phyloP scores from a whole-genome alignment of 2,888 invertebrate genomes.

The Drosophila anomalata region DNA sequence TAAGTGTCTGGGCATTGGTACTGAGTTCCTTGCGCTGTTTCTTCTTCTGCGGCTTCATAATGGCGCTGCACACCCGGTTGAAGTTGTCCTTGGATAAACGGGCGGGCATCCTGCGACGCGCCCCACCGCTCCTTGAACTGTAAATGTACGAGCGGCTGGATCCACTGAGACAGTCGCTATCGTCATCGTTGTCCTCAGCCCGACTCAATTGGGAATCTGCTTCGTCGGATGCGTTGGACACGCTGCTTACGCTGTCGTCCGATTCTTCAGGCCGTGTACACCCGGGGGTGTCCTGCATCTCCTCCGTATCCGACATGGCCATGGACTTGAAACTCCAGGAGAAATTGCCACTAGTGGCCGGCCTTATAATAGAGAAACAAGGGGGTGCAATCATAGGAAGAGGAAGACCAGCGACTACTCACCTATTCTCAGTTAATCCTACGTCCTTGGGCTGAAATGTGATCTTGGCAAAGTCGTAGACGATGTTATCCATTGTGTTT shows the following conservation, averaged over 20 bases:
- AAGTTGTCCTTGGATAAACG: slow-evolving; percentile 79
- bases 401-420: slow-evolving; percentile 11
- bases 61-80: slow-evolving; percentile 76
- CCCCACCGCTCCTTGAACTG: slow-evolving; percentile 55
- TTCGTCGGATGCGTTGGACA: slow-evolving; percentile 63
- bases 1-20: slow-evolving; percentile 63
- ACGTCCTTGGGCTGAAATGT: slow-evolving; percentile 72
- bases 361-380: slow-evolving; percentile 1
- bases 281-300: slow-evolving; percentile 21
- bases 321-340: slow-evolving; percentile 29
- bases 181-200: slow-evolving; percentile 61
- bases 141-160: slow-evolving; percentile 23
- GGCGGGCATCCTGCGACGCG: slow-evolving; percentile 73
- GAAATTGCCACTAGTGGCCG: slow-evolving; percentile 11
- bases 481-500: slow-evolving; percentile 79
- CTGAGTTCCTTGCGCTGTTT: slow-evolving; percentile 59
- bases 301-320: slow-evolving; percentile 39
- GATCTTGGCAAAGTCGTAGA: slow-evolving; percentile 78
- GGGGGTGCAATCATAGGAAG: not conserved
- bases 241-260: slow-evolving; percentile 50
- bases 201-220: slow-evolving; percentile 56
- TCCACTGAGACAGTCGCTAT: slow-evolving; percentile 48
- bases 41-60: slow-evolving; percentile 74
- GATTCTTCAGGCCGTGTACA: not conserved
- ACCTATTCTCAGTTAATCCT: slow-evolving; percentile 73